phyloP scores from a whole-genome alignment of 53 echinoderm and acorn worm genomes.

The Actinopyga echinites region DNA sequence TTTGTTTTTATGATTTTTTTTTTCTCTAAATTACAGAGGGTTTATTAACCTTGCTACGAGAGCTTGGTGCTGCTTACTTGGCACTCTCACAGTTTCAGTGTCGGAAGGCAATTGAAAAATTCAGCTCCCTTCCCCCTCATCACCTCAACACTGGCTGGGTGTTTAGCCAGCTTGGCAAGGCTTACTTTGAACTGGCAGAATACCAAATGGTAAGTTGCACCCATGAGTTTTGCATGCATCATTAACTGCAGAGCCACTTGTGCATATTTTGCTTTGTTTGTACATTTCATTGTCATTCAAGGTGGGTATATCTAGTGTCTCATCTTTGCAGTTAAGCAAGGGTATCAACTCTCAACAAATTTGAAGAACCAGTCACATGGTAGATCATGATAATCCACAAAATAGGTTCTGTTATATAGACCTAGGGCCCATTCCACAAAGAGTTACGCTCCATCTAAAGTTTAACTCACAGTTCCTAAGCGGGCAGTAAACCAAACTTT shows the following conservation, averaged over 20 bases:
- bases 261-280: neutral
- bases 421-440: no score
- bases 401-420: no score
- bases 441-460: no score
- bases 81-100: constrained; percentile 89
- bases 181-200: constrained; percentile 84
- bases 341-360: no score
- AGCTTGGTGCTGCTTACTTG: constrained; percentile 84
- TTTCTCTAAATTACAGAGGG: constrained; percentile 68
- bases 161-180: constrained; percentile 87
- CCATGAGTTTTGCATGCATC: neutral
- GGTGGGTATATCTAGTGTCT: neutral
- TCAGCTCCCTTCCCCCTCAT: constrained; percentile 80
- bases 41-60: constrained; percentile 81
- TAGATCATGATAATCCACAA: no score
- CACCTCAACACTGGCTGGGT: constrained; percentile 98
- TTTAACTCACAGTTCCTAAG: no score
- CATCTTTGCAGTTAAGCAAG: no score
- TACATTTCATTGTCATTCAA: neutral
- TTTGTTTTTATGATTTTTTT: no score
- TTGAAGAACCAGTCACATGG: no score
- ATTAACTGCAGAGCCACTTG: neutral
- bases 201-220: constrained; percentile 77
- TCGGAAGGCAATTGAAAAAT: constrained; percentile 81
- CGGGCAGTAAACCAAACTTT: no score